Conservation (phyloP, 2,797 vertebrate species). For the Alfaro cultratus region DNA sequence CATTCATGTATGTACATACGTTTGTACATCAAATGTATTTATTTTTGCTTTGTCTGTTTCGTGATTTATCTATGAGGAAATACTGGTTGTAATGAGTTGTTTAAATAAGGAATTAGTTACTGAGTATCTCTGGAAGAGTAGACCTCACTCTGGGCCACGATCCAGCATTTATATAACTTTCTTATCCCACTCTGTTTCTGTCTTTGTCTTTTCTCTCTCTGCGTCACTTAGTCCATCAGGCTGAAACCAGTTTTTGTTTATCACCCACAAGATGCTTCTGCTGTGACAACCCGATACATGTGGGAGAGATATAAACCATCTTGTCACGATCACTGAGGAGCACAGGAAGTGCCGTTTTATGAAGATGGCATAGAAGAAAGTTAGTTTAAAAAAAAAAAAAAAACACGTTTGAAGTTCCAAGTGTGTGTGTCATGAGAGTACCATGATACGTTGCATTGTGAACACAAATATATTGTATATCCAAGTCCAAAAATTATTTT, state of each 20-base stretch:
- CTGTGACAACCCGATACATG: conserved; percentile 22
- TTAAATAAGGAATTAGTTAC: neutral
- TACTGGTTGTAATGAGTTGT: neutral
- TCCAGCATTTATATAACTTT: conserved; percentile 29
- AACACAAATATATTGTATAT: neutral
- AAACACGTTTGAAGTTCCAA: neutral
- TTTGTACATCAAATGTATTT: neutral
- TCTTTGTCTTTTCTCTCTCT: neutral
- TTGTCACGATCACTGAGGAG: conserved; percentile 4
- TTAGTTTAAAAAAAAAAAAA: neutral
- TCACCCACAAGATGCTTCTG: conserved; percentile 27
- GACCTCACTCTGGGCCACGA: neutral
- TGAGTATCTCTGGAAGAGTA: neutral
- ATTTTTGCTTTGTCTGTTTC: neutral
- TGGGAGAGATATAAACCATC: neutral
- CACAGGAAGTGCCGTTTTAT: neutral
- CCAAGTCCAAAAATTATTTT: neutral
- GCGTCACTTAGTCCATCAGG: conserved; percentile 37
- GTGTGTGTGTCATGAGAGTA: neutral
- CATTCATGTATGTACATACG: neutral
- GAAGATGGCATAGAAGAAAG: neutral
- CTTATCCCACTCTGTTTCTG: conserved; percentile 9
- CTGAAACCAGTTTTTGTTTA: conserved; percentile 67
- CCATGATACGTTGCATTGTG: neutral
- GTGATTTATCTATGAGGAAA: neutral